Conservation (phyloP, 2,113 vertebrate species). For the Globicephala melas region DNA sequence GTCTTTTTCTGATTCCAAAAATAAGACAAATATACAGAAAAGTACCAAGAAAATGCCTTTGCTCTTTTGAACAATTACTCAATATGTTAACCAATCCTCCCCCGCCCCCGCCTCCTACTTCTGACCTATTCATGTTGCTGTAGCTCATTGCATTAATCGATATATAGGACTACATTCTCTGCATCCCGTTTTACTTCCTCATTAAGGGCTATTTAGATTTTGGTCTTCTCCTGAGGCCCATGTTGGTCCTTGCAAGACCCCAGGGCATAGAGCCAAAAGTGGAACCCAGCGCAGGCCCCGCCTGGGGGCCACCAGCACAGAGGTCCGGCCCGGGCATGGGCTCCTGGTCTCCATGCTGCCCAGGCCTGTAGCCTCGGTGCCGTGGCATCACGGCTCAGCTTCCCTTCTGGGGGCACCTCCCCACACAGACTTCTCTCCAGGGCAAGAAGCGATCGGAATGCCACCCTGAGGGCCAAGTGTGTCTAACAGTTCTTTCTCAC, state of each 20-base stretch:
- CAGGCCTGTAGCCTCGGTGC: not conserved
- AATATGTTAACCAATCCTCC: not conserved
- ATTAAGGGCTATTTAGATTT: not conserved
- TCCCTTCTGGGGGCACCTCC: not conserved
- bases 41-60: not conserved
- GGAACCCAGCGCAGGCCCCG: not conserved
- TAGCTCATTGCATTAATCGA: not conserved
- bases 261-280: not conserved
- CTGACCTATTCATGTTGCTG: not conserved
- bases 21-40: not conserved
- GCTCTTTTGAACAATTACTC: not conserved
- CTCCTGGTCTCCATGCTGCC: not conserved
- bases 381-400: not conserved
- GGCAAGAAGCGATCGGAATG: not conserved
- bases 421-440: not conserved
- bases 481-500: not conserved
- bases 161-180: accelerated
- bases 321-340: not conserved
- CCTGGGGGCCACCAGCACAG: no score
- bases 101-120: not conserved
- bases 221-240: not conserved
- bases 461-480: not conserved
- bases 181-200: not conserved
- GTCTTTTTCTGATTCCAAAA: not conserved
- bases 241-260: not conserved